Base-by-base conservation (phyloP, 1,140 invertebrate species). In the Orius laevigatus region DNA sequence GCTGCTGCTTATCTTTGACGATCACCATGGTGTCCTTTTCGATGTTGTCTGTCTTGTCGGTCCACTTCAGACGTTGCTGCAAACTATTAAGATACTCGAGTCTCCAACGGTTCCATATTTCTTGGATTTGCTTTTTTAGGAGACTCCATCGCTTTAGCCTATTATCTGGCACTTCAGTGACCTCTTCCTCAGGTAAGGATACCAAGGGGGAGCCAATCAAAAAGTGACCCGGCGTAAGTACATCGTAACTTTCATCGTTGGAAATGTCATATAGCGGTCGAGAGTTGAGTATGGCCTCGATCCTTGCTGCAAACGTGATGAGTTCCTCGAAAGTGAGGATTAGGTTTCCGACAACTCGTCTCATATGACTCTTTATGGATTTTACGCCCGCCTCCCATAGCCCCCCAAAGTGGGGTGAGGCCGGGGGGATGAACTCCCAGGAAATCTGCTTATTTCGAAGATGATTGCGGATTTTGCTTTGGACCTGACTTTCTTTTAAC, bases 361-460 rank as follows among this genome's bases (percentile, higher is more conserved):
- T 44, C 16, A 67, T 49, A 50, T 62, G 58, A 50, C 54, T 55
- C 45, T 65, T 62, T 1, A 57, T 51, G 6, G 54, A 58, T 40
- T 62, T 58, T 3, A 66, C 56, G 14, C 55, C 50, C 45, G 52
- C 44, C 53, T 67, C 64, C 62, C 63, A 65, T 3, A 60, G 25
- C n/a, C 64, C 64, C 31, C 61, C 62, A 16, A 60, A 53, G 43
- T 64, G 54, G 6, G 62, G 58, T 9, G 53, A 54, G 38, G 16
- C n/a, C 8, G 65, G 59, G 15, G 62, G 59, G 33, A 53, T 57
- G 41, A 50, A 56, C 8, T 53, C 32, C 55, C 53, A 57, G 1
- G 18, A 8, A 19, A 49, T 52, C 3, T 15, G 8, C 32, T 40
- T 16, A 3, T 12, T 40, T 5, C 16, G 19, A 18, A 18, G 41